These are phyloP conservation scores for Centropus bengalensis DNA, from an alignment of 2,113 vertebrate species.

Conservation along the genomic window DNA sequence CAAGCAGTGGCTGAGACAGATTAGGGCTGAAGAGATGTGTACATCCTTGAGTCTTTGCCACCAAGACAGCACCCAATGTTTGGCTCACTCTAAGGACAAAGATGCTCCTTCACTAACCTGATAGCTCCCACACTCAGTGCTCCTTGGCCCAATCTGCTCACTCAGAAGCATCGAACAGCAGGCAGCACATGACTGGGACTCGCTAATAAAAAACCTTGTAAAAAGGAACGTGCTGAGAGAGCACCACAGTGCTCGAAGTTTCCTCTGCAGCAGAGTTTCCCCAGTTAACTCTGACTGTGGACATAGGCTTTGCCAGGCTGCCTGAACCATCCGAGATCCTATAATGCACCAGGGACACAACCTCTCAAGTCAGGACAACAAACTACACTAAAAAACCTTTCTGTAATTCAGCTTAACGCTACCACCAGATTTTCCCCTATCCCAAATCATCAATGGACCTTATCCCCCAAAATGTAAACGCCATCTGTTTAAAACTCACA, in stretches of 20 bases:
- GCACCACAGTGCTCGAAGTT: not conserved
- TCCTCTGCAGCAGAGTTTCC: not conserved
- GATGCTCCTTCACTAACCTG: not conserved
- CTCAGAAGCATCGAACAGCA: rapidly evolving
- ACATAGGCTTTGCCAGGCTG: not conserved
- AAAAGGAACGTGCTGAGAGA: not conserved
- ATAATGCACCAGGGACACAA: not conserved
- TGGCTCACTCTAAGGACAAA: not conserved
- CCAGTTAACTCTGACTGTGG: not conserved
- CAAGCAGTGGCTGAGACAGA: not conserved
- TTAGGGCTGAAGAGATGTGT: not conserved
- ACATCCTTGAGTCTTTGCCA: not conserved
- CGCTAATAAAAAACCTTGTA: not conserved
- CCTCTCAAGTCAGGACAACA: not conserved
- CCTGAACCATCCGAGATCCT: not conserved
- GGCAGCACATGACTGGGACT: not conserved
- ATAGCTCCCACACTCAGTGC: not conserved
- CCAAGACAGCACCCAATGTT: not conserved
- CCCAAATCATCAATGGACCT: not conserved
- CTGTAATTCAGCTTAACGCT: not conserved
- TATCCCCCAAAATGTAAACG: not conserved
- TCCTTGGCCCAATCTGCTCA: not conserved
- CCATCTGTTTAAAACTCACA: not conserved
- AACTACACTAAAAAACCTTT: not conserved
- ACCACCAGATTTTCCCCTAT: not conserved